Evolutionary conservation across 2,797 vertebrate genomes (phyloP).

Genomic region (Eulemur albifrons): DNA sequence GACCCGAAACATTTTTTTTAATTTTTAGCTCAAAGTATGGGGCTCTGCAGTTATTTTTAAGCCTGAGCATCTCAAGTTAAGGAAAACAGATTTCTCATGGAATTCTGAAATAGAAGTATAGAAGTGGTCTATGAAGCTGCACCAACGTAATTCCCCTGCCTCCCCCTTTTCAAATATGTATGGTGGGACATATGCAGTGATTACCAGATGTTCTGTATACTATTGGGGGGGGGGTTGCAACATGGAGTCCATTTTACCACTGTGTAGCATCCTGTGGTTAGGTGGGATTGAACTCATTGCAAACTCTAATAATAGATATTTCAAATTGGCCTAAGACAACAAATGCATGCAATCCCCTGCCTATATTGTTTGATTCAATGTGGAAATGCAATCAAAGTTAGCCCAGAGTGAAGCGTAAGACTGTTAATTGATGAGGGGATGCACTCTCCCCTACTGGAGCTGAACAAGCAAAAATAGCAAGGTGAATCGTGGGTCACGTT

Average conservation of each 20-base stretch:
- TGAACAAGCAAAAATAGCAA: not conserved
- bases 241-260: not conserved
- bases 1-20: not conserved
- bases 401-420: not conserved
- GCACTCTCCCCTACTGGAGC: not conserved
- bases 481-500: not conserved
- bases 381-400: not conserved
- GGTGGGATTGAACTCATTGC: not conserved
- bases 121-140: not conserved
- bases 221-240: not conserved
- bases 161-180: not conserved
- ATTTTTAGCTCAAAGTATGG: not conserved
- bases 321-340: not conserved
- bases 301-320: not conserved
- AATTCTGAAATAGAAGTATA: not conserved
- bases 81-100: not conserved
- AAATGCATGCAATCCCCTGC: not conserved
- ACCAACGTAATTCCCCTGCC: not conserved
- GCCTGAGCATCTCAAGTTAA: not conserved
- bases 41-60: not conserved
- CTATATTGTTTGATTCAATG: not conserved
- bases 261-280: not conserved
- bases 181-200: accelerated
- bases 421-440: no score
- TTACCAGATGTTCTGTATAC: not conserved